Evolutionary conservation across 2,797 vertebrate species (phyloP).

Genomic region (Steatocranus sp.): DNA sequence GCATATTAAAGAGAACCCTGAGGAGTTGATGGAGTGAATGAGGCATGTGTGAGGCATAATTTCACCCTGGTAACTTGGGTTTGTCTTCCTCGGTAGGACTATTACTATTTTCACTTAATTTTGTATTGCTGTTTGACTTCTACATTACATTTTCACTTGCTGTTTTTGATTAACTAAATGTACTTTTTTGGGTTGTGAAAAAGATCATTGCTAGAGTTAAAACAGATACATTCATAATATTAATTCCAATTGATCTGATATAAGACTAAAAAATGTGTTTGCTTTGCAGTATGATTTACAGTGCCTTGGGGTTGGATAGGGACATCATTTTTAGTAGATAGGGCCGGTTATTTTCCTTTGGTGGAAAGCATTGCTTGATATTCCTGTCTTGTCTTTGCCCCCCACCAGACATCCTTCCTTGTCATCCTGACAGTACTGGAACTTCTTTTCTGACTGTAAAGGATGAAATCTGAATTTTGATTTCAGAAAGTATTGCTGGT

Average conservation of each 20-base stretch:
- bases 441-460: constrained; percentile 51
- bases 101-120: neutral
- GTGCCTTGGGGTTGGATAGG: neutral
- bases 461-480: constrained; percentile 62
- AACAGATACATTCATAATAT: neutral
- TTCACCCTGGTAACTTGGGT: neutral
- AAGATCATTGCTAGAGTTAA: neutral
- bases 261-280: neutral
- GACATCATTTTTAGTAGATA: neutral
- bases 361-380: constrained; percentile 55
- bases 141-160: neutral
- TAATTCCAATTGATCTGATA: neutral
- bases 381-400: constrained; percentile 56
- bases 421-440: constrained; percentile 71
- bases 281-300: neutral
- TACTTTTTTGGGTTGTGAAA: neutral
- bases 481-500: constrained; percentile 46
- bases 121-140: neutral
- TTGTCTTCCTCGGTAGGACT: neutral
- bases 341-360: constrained; percentile 45
- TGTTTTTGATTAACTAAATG: neutral
- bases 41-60: neutral
- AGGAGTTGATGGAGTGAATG: neutral
- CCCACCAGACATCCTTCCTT: constrained; percentile 60
- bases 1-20: neutral